Base-by-base conservation (phyloP, 2,113 vertebrate species). In the Ia io region DNA sequence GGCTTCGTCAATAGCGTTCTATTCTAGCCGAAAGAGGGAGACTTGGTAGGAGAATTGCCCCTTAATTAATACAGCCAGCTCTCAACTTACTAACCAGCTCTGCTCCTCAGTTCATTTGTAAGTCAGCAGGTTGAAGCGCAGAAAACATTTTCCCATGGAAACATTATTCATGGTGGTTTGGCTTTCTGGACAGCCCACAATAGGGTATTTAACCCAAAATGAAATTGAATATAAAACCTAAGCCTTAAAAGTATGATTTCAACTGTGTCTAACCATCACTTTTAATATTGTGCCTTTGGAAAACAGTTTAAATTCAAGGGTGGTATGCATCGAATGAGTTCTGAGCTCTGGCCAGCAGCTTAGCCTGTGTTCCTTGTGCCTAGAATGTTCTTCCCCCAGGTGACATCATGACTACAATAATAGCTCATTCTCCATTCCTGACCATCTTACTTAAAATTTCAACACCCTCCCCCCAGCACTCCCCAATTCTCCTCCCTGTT, bases 161-260 rank as follows among this genome's bases (percentile, higher is more conserved):
- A 96, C 56, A 87, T 94, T 95, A 95, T 96, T 96, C 95, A 94
- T 91, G 63, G 95, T 84, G 96, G 94, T 97, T 97, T 97, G 97
- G 96, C 92, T 96, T 96, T 78, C 84, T 76, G 78, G 94, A 90
- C 91, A 95, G 84, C 79, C 94, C 92, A 94, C 90, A 95, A 91
- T 83, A 95, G 56, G 78, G 80, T 95, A 88, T 83, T 97, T 94
- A 96, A 82, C 90, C 95, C 88, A 61, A 92, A 96, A 90, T 90
- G 96, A 95, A 97, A 97, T 86, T 92, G 96, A 96, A 97, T 97
- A 86, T 78, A 97, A n/a, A 92, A 74, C 1, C 63, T 95, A 95
- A 96, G 92, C 85, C 95, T 95, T 83, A 71, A 97, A 95, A 95
- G 92, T 94, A 96, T 97, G 94, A 96, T 95, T 97, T 97, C 80